These are phyloP conservation scores for Orycteropus afer DNA, from an alignment of 2,113 vertebrate genomes.

Conservation along the genomic window DNA sequence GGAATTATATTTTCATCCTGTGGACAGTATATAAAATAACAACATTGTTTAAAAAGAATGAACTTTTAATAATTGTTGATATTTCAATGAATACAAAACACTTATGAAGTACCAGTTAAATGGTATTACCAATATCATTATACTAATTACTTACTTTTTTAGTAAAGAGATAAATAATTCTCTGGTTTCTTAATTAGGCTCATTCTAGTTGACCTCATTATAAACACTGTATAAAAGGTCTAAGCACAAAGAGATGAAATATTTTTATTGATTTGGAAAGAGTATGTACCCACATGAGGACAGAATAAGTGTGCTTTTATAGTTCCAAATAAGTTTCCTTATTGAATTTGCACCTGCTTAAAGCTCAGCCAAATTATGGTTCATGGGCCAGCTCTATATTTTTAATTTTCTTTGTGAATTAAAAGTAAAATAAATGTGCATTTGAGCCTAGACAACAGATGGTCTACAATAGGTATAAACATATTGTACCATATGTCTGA, in stretches of 20 bases:
- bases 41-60: neutral
- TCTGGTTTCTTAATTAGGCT: neutral
- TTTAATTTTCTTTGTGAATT: conserved; percentile 83
- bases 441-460: conserved; percentile 86
- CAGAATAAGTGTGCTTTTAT: conserved; percentile 76
- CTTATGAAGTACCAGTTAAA: neutral
- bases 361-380: conserved; percentile 80
- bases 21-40: neutral
- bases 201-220: neutral
- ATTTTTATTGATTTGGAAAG: conserved; percentile 74
- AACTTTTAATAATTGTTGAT: neutral
- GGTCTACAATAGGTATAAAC: conserved; percentile 82
- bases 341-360: conserved; percentile 81
- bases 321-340: conserved; percentile 82
- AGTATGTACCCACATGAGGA: conserved; percentile 71
- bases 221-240: neutral
- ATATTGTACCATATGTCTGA: conserved; percentile 83
- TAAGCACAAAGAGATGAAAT: conserved; percentile 61
- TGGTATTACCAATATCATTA: neutral
- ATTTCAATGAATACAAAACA: neutral
- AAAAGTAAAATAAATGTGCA: conserved; percentile 84
- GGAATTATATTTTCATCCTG: neutral
- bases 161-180: neutral
- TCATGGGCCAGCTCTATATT: conserved; percentile 81
- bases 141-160: neutral